A percentile compares a stretch with the other conserved stretches of the same genome.
phyloP scores from a whole-genome alignment of 2,888 invertebrate species.

The Branchipolynoe longqiensis region DNA sequence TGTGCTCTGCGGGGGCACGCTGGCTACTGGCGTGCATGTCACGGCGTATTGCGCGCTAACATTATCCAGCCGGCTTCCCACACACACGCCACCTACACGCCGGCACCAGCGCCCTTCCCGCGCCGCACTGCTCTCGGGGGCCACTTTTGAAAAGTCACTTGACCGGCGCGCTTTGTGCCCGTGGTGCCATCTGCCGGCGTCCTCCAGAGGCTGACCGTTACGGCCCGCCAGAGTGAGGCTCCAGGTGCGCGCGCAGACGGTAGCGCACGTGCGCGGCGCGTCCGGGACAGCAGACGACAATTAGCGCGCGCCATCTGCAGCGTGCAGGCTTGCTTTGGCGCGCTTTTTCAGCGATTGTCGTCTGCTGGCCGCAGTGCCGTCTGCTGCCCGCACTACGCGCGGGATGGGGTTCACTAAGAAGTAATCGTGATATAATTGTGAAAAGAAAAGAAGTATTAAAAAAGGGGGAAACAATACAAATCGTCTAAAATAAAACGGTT shows the following conservation, averaged over 20 bases:
- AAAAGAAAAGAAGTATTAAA: too few species aligned
- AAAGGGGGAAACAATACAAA: too few species aligned
- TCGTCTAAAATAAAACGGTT: too few species aligned
- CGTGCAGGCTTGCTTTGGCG: neutral
- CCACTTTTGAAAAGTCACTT: constrained; percentile 13
- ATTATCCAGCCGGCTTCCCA: neutral
- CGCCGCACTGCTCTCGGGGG: too few species aligned
- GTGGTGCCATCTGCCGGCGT: constrained; percentile 42
- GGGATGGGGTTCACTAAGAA: too few species aligned
- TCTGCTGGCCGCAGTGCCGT: neutral
- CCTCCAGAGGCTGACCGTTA: constrained; percentile 38
- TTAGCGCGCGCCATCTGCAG: constrained; percentile 27
- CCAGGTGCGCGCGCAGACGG: constrained; percentile 45
- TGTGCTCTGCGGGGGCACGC: too few species aligned
- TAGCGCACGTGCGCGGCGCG: constrained; percentile 25
- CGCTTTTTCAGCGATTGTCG: too few species aligned
- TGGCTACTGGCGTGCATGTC: too few species aligned
- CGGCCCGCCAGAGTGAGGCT: neutral
- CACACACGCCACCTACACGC: neutral
- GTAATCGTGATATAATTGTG: too few species aligned
- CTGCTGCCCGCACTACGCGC: neutral
- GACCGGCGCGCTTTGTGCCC: constrained; percentile 5
- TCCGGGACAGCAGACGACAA: neutral
- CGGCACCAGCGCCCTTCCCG: neutral
- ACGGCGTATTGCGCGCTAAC: too few species aligned